Percentiles rank a stretch among this genome's conserved stretches.
These are phyloP conservation scores for Conchocele bisecta DNA, from an alignment of 2,888 invertebrate genomes.

Conservation along the genomic window DNA sequence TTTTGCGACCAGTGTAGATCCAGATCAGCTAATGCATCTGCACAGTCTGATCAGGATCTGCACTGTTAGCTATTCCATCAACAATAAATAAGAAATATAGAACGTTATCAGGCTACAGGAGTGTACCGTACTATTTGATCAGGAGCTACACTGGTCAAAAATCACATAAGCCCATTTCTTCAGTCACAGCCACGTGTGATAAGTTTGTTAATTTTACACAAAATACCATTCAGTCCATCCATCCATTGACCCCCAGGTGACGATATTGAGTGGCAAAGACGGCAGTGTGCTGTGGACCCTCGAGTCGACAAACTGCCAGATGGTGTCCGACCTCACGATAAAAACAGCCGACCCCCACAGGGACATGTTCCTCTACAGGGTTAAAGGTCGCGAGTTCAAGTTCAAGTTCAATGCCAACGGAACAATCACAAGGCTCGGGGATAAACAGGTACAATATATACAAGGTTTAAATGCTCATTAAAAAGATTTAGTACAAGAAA, in stretches of 20 bases:
- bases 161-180: too few species aligned
- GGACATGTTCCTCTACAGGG: slow-evolving; percentile 73
- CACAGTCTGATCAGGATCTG: too few species aligned
- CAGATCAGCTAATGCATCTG: too few species aligned
- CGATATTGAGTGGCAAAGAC: slow-evolving; percentile 75
- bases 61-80: too few species aligned
- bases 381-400: slow-evolving; percentile 58
- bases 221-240: neutral
- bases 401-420: slow-evolving; percentile 9
- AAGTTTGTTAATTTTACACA: neutral
- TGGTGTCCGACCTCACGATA: slow-evolving; percentile 74
- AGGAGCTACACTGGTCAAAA: too few species aligned
- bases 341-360: slow-evolving; percentile 62
- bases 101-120: too few species aligned
- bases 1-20: too few species aligned
- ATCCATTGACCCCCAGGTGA: slow-evolving; percentile 55
- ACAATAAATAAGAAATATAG: too few species aligned
- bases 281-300: slow-evolving; percentile 72
- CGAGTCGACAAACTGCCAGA: slow-evolving; percentile 60
- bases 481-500: too few species aligned
- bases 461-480: too few species aligned
- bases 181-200: too few species aligned
- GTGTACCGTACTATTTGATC: too few species aligned
- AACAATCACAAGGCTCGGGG: neutral
- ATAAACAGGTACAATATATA: neutral